Conservation (phyloP, 2,113 vertebrate species). For the Silurus meridionalis region DNA sequence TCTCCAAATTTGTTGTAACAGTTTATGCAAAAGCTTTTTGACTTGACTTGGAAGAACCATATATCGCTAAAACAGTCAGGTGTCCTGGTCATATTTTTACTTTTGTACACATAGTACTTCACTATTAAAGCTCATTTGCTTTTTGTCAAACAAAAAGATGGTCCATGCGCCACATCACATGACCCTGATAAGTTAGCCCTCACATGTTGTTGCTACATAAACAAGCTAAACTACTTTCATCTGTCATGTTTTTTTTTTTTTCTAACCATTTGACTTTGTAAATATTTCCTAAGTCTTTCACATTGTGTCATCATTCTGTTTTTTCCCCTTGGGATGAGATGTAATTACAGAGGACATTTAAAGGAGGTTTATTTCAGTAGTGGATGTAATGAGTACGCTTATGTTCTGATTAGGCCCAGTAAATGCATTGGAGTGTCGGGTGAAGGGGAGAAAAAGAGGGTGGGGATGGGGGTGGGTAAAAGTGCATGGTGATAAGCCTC, state of each 20-base stretch:
- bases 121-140: background rate
- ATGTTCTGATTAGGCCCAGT: constrained; percentile 57
- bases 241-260: background rate
- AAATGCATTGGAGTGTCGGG: constrained; percentile 51
- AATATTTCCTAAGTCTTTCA: constrained; percentile 22
- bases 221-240: background rate
- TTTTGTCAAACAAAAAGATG: background rate
- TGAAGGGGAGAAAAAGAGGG: constrained; percentile 18
- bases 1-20: too few species aligned
- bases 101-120: background rate
- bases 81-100: background rate
- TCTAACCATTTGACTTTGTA: constrained; percentile 31
- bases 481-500: constrained; percentile 69
- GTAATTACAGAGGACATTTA: constrained; percentile 55
- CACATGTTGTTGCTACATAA: background rate
- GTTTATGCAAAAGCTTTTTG: too few species aligned
- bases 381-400: constrained; percentile 63
- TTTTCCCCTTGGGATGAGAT: constrained; percentile 6
- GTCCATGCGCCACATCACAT: background rate
- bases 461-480: constrained; percentile 60
- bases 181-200: background rate
- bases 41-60: too few species aligned
- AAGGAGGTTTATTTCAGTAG: constrained; percentile 52
- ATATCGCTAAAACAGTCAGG: too few species aligned
- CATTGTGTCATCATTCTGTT: constrained; percentile 21